Evolutionary conservation across 2,113 vertebrate species (phyloP).

Genomic region (Cervus canadensis): DNA sequence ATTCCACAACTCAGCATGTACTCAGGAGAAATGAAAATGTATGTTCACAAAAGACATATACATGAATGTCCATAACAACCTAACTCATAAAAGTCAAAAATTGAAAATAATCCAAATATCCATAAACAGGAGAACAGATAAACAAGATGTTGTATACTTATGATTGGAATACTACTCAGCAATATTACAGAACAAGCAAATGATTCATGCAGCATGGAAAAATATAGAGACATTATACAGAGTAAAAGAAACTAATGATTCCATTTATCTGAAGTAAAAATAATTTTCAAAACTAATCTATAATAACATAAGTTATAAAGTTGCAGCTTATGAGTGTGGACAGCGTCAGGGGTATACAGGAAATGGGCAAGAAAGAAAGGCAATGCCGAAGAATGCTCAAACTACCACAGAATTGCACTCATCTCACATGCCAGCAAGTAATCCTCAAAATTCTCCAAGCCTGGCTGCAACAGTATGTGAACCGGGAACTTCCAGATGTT

Average conservation of each 20-base stretch:
- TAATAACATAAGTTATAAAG: background rate
- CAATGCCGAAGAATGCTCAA: background rate
- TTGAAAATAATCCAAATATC: background rate
- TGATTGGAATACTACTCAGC: background rate
- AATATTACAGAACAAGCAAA: background rate
- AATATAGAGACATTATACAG: background rate
- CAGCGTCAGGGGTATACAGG: background rate
- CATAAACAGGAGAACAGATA: background rate
- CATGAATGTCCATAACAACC: background rate
- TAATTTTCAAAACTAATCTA: background rate
- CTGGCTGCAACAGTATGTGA: background rate
- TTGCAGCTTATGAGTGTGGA: background rate
- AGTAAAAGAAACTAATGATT: background rate
- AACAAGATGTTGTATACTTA: background rate
- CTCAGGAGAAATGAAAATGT: background rate
- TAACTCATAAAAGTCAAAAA: background rate
- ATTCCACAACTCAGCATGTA: background rate
- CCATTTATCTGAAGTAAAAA: background rate
- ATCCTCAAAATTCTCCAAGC: background rate
- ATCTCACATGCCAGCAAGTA: background rate
- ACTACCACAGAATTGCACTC: background rate
- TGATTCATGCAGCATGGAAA: background rate
- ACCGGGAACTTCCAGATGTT: background rate
- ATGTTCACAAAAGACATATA: background rate
- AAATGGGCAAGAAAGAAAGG: background rate